phyloP scores from a whole-genome alignment of 2,113 vertebrate genomes.

The Laticauda laticaudata region DNA sequence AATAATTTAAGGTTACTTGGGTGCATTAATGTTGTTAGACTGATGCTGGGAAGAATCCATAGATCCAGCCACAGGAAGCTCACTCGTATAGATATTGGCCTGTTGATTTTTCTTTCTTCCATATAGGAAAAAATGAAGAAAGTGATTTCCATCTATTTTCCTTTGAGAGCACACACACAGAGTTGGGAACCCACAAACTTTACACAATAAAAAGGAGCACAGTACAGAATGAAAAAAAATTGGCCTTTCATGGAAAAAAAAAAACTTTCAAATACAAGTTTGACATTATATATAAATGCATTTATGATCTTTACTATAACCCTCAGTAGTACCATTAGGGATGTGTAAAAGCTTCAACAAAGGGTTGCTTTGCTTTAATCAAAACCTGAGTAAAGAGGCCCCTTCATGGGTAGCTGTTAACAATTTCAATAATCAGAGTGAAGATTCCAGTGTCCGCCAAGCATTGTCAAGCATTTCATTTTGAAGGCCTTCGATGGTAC shows the following conservation, averaged over 20 bases:
- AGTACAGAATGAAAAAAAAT: background rate
- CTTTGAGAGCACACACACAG: background rate
- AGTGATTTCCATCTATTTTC: background rate
- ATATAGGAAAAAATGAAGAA: background rate
- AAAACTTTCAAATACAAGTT: background rate
- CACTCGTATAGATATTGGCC: too few relatives aligned
- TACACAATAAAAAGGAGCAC: background rate
- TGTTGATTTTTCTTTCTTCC: background rate
- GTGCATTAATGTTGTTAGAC: background rate
- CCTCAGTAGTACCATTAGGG: too few relatives aligned
- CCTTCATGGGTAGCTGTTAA: background rate
- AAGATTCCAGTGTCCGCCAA: background rate
- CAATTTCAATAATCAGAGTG: background rate
- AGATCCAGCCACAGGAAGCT: background rate
- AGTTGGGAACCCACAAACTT: background rate
- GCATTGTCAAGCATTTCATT: background rate
- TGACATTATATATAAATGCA: background rate
- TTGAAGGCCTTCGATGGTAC: background rate
- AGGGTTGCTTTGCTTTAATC: background rate
- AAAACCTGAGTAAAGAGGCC: background rate
- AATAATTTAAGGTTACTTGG: background rate
- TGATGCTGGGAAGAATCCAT: background rate
- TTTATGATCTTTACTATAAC: background rate
- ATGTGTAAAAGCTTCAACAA: background rate
- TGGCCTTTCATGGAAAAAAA: background rate